A percentile compares a stretch with the other conserved stretches of the same genome.
These are phyloP conservation scores for Nansenia antarctica DNA, from an alignment of 2,113 vertebrate species.

Conservation along the genomic window DNA sequence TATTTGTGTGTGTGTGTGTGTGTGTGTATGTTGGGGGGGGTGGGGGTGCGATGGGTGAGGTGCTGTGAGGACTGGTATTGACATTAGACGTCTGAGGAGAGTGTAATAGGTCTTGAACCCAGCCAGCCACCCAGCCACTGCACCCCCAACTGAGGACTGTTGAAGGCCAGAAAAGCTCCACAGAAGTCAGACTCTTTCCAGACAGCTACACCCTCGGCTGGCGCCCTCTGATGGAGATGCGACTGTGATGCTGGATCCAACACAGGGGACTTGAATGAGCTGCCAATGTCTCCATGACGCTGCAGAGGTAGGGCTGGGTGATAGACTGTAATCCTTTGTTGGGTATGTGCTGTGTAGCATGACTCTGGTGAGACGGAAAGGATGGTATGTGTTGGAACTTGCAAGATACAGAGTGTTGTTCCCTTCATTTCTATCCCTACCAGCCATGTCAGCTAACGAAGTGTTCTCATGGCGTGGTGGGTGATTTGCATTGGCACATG, in stretches of 20 bases:
- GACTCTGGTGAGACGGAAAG: too few relatives aligned
- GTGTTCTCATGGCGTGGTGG: background rate
- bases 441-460: background rate
- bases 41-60: too few relatives aligned
- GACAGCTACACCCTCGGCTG: slow-evolving; percentile 57
- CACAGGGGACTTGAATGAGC: slow-evolving; percentile 56
- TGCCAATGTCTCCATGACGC: too few relatives aligned
- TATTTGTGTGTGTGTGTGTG: slow-evolving; percentile 1
- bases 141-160: slow-evolving; percentile 30
- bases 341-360: too few relatives aligned
- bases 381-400: too few relatives aligned
- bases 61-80: background rate
- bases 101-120: slow-evolving; percentile 23
- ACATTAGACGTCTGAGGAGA: slow-evolving; percentile 21
- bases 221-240: slow-evolving; percentile 51
- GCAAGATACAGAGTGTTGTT: too few relatives aligned
- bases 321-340: too few relatives aligned
- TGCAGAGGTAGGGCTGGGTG: too few relatives aligned
- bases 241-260: slow-evolving; percentile 52
- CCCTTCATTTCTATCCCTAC: too few relatives aligned
- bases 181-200: slow-evolving; percentile 42
- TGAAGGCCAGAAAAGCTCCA: slow-evolving; percentile 29
- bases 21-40: background rate
- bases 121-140: slow-evolving; percentile 29
- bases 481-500: background rate